Conservation (phyloP, 2,113 vertebrate genomes). For the Euleptes europaea region DNA sequence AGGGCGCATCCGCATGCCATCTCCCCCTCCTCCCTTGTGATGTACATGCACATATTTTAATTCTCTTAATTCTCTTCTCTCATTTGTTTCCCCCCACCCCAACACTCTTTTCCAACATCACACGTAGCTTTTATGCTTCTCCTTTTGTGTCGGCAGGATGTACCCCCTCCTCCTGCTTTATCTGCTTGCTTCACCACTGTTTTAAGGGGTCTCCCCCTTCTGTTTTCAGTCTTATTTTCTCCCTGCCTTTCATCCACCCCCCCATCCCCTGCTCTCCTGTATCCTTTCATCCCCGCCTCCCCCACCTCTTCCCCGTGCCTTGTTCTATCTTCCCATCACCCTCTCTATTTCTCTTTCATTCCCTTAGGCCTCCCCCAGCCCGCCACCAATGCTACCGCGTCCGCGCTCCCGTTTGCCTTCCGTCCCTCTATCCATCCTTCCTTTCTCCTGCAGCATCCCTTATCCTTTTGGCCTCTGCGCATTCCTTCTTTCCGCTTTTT, state of each 20-base stretch:
- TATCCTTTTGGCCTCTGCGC: neutral
- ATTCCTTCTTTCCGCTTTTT: neutral
- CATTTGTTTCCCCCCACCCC: neutral
- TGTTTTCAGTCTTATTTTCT: neutral
- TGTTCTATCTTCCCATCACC: neutral
- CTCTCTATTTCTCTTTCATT: too few species aligned
- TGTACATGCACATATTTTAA: neutral
- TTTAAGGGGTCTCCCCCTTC: too few species aligned
- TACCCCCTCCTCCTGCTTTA: neutral
- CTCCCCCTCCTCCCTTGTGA: neutral
- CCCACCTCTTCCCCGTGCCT: neutral
- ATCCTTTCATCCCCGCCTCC: neutral
- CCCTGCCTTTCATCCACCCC: neutral
- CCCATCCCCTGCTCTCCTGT: accelerated
- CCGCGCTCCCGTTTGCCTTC: neutral
- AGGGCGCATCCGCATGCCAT: too few species aligned
- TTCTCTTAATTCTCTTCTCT: neutral
- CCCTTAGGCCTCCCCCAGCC: neutral
- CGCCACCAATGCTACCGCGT: accelerated
- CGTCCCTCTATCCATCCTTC: neutral
- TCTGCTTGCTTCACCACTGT: accelerated
- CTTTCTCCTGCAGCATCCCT: neutral
- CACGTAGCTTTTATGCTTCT: neutral
- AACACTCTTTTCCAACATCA: neutral
- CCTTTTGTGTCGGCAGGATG: neutral